Evolutionary conservation across 2,797 vertebrate species (phyloP), one percentile per base, ranked within the genome.

Genomic region (Mormyrops attenuatus): DNA sequence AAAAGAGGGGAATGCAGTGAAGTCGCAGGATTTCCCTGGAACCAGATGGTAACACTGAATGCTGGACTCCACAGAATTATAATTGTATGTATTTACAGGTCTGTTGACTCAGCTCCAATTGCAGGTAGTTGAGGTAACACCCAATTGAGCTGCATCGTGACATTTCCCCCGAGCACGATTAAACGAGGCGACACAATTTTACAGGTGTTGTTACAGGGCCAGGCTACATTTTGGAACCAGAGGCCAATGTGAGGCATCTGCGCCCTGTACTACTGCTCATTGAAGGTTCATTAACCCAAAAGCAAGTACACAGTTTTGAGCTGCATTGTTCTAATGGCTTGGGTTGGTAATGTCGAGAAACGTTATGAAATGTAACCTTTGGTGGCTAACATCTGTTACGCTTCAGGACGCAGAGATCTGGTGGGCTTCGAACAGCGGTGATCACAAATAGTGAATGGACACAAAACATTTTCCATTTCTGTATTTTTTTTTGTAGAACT

Each of bases 81-180:
- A 85, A 52, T 85, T 85, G 82, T 11, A 52, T 85, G 82, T 85
- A 85, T 85, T 85, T 85, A 85, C 49, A 85, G 82, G 82, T 52
- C 9, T 85, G 82, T 85, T 0, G 47, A 85, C 17, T 85, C 82
- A 85, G 82, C 82, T 50, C 49, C 49, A 8, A 85, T 85, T 30
- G 44, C 73, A 80, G 38, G 38, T 52, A 52, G n/a, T 85, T 49
- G n/a, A 47, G 47, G 17, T 52, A 85, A 85, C 82, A 85, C 52
- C 44, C 20, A 85, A 52, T 49, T 22, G n/a, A 52, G 82, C 82
- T 52, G 47, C 44, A 85, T 85, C 5, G 47, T 52, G 82, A 85
- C 82, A 52, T 85, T 85, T 85, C 52, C 49, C 47, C 82, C 1
- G 30, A 85, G 47, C 20, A 41, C 82, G n/a, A 49, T 85, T 49